Conservation (phyloP, 2,113 vertebrate genomes). For the Reinhardtius hippoglossoides region DNA sequence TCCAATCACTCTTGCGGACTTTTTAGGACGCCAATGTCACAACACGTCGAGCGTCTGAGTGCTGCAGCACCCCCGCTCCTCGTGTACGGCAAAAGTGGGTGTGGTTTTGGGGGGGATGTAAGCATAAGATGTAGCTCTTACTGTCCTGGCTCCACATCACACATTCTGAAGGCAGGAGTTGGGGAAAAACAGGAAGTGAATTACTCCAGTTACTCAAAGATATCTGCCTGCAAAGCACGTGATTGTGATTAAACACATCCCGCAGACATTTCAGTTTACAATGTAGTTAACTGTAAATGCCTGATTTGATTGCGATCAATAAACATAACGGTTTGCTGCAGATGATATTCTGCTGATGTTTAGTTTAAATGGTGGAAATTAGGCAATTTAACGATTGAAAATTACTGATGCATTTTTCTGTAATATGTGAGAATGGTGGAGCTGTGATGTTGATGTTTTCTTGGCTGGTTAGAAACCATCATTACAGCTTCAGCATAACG, state of each 20-base stretch:
- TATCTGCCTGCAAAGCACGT: constrained; percentile 45
- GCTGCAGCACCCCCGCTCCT: not conserved
- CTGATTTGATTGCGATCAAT: constrained; percentile 45
- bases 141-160: constrained; percentile 43
- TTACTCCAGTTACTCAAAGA: constrained; percentile 47
- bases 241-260: constrained; percentile 53
- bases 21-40: not conserved
- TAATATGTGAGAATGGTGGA: not conserved
- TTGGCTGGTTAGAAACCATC: not conserved
- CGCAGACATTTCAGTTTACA: constrained; percentile 37
- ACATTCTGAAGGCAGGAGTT: constrained; percentile 35
- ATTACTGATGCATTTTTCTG: not conserved
- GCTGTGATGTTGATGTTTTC: not conserved
- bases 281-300: constrained; percentile 25
- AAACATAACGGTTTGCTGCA: constrained; percentile 15
- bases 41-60: constrained; percentile 13
- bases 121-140: constrained; percentile 46
- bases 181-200: constrained; percentile 58
- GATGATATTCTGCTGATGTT: constrained; percentile 10
- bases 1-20: not conserved
- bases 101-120: constrained; percentile 13
- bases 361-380: not conserved
- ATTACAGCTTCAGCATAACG: not conserved
- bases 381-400: constrained; percentile 25
- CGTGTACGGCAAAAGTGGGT: no score